A percentile compares a stretch with the other conserved stretches of the same genome.
These are phyloP conservation scores for Zoanthus sansibaricus DNA, from an alignment of 92 coral and sea anemone species.

Conservation along the genomic window DNA sequence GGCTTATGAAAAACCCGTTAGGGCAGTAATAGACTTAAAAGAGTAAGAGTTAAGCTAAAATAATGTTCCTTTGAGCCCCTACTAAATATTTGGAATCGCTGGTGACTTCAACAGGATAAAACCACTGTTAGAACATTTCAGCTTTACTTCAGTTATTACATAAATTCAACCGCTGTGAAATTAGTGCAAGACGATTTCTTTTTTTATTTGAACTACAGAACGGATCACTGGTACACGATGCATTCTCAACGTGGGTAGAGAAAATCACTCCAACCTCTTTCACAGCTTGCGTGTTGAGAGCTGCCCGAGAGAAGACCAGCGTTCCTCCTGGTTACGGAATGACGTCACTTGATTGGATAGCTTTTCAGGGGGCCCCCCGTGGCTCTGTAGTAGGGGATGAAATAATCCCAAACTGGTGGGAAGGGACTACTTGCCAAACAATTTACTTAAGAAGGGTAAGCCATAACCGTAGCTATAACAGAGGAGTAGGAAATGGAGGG, in stretches of 20 bases:
- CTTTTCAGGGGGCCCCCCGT: slow-evolving; percentile 84
- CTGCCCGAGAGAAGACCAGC: slow-evolving; percentile 76
- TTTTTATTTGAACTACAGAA: background rate
- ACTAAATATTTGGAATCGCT: too few relatives aligned
- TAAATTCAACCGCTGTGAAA: background rate
- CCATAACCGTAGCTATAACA: too few relatives aligned
- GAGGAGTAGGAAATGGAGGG: too few relatives aligned
- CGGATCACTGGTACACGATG: slow-evolving; percentile 29
- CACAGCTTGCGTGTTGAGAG: slow-evolving; percentile 77
- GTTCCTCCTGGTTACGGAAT: slow-evolving; percentile 67
- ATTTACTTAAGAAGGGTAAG: slow-evolving; percentile 69
- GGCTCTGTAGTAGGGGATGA: slow-evolving; percentile 79
- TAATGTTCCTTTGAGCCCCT: too few relatives aligned
- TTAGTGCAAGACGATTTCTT: background rate
- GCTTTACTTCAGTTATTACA: background rate
- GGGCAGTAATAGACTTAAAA: too few relatives aligned
- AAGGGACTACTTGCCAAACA: slow-evolving; percentile 77
- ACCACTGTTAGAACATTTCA: too few relatives aligned
- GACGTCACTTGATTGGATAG: slow-evolving; percentile 75
- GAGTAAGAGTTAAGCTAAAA: too few relatives aligned
- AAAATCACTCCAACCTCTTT: slow-evolving; percentile 67
- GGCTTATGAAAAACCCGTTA: too few relatives aligned
- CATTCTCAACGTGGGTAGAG: slow-evolving; percentile 82
- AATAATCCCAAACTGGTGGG: slow-evolving; percentile 79
- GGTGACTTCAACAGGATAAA: too few relatives aligned